Evolutionary conservation across 2,888 invertebrate species (phyloP), one percentile per base, ranked within the genome.

Genomic region (Chloroclystis v-ata): DNA sequence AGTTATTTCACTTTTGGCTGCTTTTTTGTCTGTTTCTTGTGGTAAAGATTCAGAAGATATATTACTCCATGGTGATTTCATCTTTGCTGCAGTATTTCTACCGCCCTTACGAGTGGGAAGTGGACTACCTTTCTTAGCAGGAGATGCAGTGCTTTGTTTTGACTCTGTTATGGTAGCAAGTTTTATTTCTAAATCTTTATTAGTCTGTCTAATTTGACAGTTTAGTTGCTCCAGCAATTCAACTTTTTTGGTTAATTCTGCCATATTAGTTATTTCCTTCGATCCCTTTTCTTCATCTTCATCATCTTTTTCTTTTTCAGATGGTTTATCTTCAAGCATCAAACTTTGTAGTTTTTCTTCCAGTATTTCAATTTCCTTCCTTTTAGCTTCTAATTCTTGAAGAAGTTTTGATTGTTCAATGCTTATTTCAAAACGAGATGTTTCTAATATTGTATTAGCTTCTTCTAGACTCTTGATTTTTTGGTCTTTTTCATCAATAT

Each of bases 261-360:
- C 70, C 83, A 87, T 84, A 52, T 76, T 72, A 25, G 75, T 60
- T 56, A 86, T 82, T 67, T 88, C 86, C 37, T 89, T 71, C 56
- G 83, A 86, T n/a, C 89, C 89, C 57, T 91, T 91, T 67, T 92
- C 91, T 64, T 89, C 85, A 60, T 89, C 89, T 63, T 85, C 71
- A 41, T 89, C 88, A 49, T 70, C 63, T 52, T 72, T 69, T 52
- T 71, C 68, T 59, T 74, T 70, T 16, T 63, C 49, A 33, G 61
- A 53, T 24, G 63, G 51, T 54, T 57, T 58, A 13, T 60, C 64
- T 38, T 54, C 41, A 11, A 61, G 25, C 28, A 50, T 48, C 43
- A 70, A 49, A 38, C 58, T 57, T 44, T 72, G 59, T 26, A 85
- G 68, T 54, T 75, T 78, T 39, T 72, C 67, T 62, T 84, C 73